Conservation (phyloP, 2,888 invertebrate genomes). For the Polydrusus pterygomalis region DNA sequence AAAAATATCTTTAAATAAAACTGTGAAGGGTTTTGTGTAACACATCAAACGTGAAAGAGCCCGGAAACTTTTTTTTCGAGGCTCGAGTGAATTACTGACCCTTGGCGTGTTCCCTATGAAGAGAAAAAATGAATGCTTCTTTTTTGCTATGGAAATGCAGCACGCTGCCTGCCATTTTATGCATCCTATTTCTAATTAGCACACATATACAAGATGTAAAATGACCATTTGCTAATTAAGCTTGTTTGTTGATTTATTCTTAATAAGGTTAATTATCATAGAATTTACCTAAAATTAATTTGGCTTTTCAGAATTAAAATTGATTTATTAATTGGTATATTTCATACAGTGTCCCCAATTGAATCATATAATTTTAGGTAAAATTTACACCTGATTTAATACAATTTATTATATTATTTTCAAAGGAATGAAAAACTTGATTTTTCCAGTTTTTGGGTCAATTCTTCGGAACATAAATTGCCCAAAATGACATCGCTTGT, state of each 20-base stretch:
- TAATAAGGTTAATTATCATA: neutral
- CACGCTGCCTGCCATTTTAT: constrained; percentile 53
- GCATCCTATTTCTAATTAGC: constrained; percentile 72
- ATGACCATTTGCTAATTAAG: constrained; percentile 24
- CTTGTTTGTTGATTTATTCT: neutral
- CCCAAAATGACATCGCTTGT: no score
- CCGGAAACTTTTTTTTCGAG: constrained; percentile 70
- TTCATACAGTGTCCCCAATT: no score
- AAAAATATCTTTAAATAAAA: constrained; percentile 51
- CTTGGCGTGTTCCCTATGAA: constrained; percentile 71
- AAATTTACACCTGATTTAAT: no score
- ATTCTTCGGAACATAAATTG: no score
- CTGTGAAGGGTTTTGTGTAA: constrained; percentile 54
- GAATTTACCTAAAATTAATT: no score
- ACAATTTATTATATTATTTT: no score
- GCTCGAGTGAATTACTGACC: constrained; percentile 69
- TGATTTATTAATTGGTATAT: no score
- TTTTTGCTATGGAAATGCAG: constrained; percentile 59
- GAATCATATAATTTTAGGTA: no score
- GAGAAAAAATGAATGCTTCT: constrained; percentile 70
- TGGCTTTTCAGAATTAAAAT: no score
- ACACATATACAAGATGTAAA: constrained; percentile 51
- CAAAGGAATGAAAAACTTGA: no score
- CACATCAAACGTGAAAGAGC: constrained; percentile 68
- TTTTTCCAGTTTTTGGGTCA: no score